Conservation (phyloP, 1,140 invertebrate genomes). For the Ceratoteleas bidentatus region DNA sequence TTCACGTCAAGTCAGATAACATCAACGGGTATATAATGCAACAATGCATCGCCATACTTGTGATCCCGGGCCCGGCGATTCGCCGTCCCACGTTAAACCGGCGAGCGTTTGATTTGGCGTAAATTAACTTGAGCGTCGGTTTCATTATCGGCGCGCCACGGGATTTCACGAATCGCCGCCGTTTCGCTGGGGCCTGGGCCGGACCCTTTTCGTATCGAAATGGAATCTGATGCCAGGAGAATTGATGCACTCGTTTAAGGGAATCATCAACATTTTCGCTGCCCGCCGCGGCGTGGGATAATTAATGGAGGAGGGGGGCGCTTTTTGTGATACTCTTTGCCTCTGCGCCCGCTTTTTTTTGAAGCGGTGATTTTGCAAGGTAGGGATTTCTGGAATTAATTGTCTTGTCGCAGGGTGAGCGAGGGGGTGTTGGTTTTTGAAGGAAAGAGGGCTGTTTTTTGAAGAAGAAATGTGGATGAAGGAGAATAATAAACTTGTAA, state of each 20-base stretch:
- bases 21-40: conserved; percentile 70
- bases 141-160: conserved; percentile 55
- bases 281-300: conserved; percentile 26
- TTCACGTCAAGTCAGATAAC: conserved; percentile 74
- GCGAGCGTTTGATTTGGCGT: conserved; percentile 68
- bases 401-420: too few species aligned
- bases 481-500: too few species aligned
- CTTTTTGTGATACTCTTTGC: background rate
- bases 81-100: conserved; percentile 63
- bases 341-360: background rate
- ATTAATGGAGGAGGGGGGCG: conserved; percentile 22
- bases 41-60: conserved; percentile 67
- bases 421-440: too few species aligned
- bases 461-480: too few species aligned
- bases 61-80: conserved; percentile 48
- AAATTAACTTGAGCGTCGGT: conserved; percentile 68
- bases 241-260: conserved; percentile 46
- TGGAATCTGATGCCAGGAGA: conserved; percentile 44
- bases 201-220: conserved; percentile 47
- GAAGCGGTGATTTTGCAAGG: background rate
- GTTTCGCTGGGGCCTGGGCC: conserved; percentile 38
- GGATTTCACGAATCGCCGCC: conserved; percentile 60
- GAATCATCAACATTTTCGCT: conserved; percentile 43
- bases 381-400: too few species aligned
- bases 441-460: too few species aligned